Base-by-base conservation (phyloP, 2,888 invertebrate species). In the Scaptomyza cyrtandrae region DNA sequence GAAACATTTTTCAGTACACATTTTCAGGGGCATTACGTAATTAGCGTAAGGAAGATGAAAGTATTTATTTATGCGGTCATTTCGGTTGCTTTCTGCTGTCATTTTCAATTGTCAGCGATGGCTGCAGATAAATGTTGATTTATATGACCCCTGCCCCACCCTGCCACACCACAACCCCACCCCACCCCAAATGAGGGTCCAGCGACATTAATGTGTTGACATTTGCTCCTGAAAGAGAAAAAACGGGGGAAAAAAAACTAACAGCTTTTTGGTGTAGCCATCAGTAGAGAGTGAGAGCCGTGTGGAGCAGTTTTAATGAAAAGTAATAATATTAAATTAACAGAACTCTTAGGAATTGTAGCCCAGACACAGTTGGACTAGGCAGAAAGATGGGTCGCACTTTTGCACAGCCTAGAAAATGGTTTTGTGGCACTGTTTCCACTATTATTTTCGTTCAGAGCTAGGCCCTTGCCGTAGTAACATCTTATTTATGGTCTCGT, bases 251-350 rank as follows among this genome's bases (percentile, higher is more conserved):
- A 16, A 41, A 16, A 41, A 41, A 80, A 80, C 80, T 78, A 80
- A 80, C 80, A 83, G 71, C 77, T 68, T 82, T 72, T 75, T 35
- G 50, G 49, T 64, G 67, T 59, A 54, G 55, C 41, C 63, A 75
- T 76, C 56, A 72, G 33, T 53, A 53, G 27, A 41, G 41, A 16
- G 10, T 16, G 16, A 52, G 29, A 53, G 46, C 16, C 33, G 31
- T 4, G 37, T n/a, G n/a, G 37, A 37, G 48, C 62, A 60, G 50
- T 84, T 80, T 83, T 88, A 89, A 89, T 89, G 89, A 89, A 88
- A 88, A 85, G 86, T 88, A 89, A 88, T 88, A 89, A 88, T 89
- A 89, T 86, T 85, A 88, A 88, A 89, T 89, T 86, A 88, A 89
- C 81, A 85, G 78, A 83, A 80, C 83, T 86, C 87, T 71, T 57